phyloP scores from a whole-genome alignment of 1,140 invertebrate species.

The Hycleus cichorii region DNA sequence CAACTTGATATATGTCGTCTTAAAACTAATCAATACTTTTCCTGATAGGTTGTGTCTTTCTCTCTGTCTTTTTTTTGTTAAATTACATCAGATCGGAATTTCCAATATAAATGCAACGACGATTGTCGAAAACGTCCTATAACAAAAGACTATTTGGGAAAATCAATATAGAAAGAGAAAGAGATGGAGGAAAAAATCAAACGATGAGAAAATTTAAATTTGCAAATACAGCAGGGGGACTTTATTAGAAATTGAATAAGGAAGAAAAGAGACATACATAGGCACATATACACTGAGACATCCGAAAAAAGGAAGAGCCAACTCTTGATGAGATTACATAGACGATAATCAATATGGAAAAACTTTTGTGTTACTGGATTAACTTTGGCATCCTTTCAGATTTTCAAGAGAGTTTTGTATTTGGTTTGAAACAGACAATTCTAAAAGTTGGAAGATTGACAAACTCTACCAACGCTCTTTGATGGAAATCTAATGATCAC shows the following conservation, averaged over 20 bases:
- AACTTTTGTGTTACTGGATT: constrained; percentile 10
- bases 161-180: background rate
- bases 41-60: background rate
- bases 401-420: too few species aligned
- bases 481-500: too few species aligned
- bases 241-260: constrained; percentile 6
- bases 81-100: constrained; percentile 9
- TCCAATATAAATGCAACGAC: constrained; percentile 6
- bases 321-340: background rate
- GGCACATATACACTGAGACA: background rate
- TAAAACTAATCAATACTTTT: background rate
- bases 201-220: constrained; percentile 6
- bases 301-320: too few species aligned
- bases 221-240: background rate
- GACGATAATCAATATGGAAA: constrained; percentile 12
- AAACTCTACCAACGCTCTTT: too few species aligned
- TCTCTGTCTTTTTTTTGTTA: background rate
- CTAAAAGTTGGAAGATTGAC: too few species aligned
- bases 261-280: background rate
- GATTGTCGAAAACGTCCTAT: constrained; percentile 7
- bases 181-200: too few species aligned
- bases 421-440: too few species aligned
- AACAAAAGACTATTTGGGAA: background rate
- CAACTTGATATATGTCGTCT: too few species aligned
- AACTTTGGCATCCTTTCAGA: background rate